Evolutionary conservation across 2,888 invertebrate species (phyloP).

Genomic region (Acanthoscelides obtectus): DNA sequence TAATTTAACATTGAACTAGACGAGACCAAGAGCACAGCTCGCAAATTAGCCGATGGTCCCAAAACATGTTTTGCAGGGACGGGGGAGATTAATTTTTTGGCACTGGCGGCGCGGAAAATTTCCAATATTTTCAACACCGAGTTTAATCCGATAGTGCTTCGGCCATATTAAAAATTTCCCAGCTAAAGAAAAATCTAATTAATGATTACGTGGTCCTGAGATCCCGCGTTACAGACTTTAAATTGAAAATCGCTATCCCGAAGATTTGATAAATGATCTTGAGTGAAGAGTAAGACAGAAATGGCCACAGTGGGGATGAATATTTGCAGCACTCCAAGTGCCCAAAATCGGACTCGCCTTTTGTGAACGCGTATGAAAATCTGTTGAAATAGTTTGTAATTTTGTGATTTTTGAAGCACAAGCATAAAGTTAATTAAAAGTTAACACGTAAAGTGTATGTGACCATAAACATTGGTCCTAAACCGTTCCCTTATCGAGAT

Average conservation of each 20-base stretch:
- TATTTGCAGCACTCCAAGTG: too few species aligned
- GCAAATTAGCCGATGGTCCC: neutral
- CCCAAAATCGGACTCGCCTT: neutral
- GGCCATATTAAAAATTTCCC: neutral
- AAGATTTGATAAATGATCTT: neutral
- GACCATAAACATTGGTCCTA: too few species aligned
- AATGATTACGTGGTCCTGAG: neutral
- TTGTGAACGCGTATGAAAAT: too few species aligned
- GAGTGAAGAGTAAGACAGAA: too few species aligned
- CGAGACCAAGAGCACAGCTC: neutral
- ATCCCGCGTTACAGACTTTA: neutral
- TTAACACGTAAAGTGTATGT: too few species aligned
- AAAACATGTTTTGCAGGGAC: conserved; percentile 13
- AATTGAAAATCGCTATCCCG: neutral
- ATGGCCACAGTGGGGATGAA: too few species aligned
- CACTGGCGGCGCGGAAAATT: neutral
- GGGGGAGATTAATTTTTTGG: conserved; percentile 9
- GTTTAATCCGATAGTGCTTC: neutral
- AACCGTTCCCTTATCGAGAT: too few species aligned
- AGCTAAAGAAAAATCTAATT: neutral
- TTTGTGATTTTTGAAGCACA: too few species aligned
- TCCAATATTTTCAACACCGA: neutral
- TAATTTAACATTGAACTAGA: conserved; percentile 8
- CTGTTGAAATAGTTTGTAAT: too few species aligned
- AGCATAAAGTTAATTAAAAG: too few species aligned